Evolutionary conservation across 2,797 vertebrate species (phyloP).

Genomic region (Halcyon chelicuti): DNA sequence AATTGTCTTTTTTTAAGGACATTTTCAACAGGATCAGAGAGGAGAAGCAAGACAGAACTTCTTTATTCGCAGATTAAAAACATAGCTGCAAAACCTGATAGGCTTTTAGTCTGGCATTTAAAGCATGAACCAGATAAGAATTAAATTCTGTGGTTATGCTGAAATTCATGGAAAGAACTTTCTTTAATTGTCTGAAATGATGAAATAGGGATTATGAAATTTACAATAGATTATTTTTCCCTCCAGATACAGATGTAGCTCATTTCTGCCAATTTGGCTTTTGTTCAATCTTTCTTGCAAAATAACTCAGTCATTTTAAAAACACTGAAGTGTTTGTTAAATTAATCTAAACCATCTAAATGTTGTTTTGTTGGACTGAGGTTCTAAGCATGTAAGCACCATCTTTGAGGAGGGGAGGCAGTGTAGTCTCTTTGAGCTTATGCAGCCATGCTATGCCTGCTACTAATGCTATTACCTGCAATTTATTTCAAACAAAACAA

Average conservation of each 20-base stretch:
- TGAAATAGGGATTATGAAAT: background rate
- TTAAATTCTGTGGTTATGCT: background rate
- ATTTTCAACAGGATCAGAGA: background rate
- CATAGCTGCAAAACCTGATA: background rate
- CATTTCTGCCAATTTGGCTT: background rate
- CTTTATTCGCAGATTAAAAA: conserved; percentile 2
- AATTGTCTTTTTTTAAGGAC: background rate
- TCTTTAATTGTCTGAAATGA: background rate
- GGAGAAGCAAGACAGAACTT: background rate
- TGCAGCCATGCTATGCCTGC: background rate
- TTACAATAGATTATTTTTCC: background rate
- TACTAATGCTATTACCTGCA: background rate
- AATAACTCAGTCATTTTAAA: background rate
- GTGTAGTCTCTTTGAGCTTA: background rate
- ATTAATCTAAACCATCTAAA: background rate
- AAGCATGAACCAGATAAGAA: background rate
- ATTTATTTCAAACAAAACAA: background rate
- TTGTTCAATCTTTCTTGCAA: background rate
- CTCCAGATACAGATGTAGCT: background rate
- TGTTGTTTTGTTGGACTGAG: background rate
- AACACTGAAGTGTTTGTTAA: background rate
- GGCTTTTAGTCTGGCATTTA: background rate
- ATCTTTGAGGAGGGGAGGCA: background rate
- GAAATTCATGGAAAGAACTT: background rate
- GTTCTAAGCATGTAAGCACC: background rate